Conservation (phyloP, 2,113 vertebrate species). For the Calidris pygmaea region DNA sequence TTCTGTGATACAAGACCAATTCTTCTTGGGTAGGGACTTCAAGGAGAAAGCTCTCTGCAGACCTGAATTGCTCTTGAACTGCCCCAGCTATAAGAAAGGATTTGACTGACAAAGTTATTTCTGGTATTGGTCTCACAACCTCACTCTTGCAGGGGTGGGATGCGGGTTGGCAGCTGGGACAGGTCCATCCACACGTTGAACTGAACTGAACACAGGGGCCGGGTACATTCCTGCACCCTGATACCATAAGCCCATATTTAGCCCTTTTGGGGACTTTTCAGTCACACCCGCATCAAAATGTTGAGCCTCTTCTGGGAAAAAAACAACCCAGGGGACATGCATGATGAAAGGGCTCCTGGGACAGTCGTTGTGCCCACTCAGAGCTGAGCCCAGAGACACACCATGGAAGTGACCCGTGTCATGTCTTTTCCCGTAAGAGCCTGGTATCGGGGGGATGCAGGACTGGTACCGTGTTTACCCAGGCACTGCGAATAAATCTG, state of each 20-base stretch:
- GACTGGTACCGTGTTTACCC: not conserved
- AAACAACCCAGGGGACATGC: not conserved
- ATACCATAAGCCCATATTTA: not conserved
- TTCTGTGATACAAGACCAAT: not conserved
- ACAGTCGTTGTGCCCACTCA: fast-evolving
- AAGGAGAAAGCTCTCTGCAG: not conserved
- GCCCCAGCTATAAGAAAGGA: not conserved
- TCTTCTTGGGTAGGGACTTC: not conserved
- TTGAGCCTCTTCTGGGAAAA: not conserved
- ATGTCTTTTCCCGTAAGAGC: not conserved
- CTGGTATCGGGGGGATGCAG: not conserved
- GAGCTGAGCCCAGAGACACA: not conserved
- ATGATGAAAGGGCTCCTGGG: not conserved
- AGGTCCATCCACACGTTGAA: not conserved
- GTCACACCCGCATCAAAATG: not conserved
- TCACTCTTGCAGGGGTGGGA: not conserved
- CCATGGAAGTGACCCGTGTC: not conserved
- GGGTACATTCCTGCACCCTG: not conserved
- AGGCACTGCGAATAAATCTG: not conserved
- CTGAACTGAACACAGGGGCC: too few species aligned
- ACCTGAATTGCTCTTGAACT: not conserved
- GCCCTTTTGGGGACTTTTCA: not conserved
- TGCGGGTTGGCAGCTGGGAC: fast-evolving
- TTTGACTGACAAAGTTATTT: not conserved
- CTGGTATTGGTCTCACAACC: not conserved